Percentiles rank a stretch among this genome's conserved stretches.
Conservation (phyloP, 2,113 vertebrate species). For the Mugil cephalus region DNA sequence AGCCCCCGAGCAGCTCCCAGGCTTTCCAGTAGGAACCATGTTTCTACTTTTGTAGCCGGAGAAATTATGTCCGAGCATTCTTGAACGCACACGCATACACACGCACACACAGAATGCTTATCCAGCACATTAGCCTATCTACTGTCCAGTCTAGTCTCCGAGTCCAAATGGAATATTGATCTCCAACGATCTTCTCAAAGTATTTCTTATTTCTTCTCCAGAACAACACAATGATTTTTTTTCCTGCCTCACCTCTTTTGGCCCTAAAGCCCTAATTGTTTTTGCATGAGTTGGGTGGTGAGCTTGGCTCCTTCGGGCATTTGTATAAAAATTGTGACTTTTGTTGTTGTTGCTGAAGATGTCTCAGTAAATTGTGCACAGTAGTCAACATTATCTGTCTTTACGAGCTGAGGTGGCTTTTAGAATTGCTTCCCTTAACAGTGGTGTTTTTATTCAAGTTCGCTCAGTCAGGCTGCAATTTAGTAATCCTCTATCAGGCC, state of each 20-base stretch:
- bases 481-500: neutral
- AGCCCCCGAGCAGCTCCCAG: constrained; percentile 73
- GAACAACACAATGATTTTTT: constrained; percentile 66
- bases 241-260: constrained; percentile 45
- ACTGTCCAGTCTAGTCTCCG: constrained; percentile 67
- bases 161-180: constrained; percentile 82
- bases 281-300: constrained; percentile 68
- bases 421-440: constrained; percentile 12
- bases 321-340: constrained; percentile 46
- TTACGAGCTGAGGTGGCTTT: constrained; percentile 29
- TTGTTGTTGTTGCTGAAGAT: constrained; percentile 29
- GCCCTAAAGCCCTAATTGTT: constrained; percentile 67
- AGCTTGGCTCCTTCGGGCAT: constrained; percentile 44
- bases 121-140: constrained; percentile 75
- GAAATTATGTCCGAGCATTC: constrained; percentile 68
- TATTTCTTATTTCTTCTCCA: constrained; percentile 74
- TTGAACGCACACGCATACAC: constrained; percentile 43
- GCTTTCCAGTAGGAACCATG: constrained; percentile 68
- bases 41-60: constrained; percentile 64
- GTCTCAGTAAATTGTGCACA: constrained; percentile 37
- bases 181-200: constrained; percentile 70
- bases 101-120: constrained; percentile 64
- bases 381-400: constrained; percentile 2
- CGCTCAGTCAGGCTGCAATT: neutral
- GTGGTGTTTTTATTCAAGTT: constrained; percentile 7